A percentile compares a stretch with the other conserved stretches of the same genome.
These are phyloP conservation scores for Hydra vulgaris DNA, from an alignment of 30 jellyfish, hydroid and myxozoan species.

Conservation along the genomic window DNA sequence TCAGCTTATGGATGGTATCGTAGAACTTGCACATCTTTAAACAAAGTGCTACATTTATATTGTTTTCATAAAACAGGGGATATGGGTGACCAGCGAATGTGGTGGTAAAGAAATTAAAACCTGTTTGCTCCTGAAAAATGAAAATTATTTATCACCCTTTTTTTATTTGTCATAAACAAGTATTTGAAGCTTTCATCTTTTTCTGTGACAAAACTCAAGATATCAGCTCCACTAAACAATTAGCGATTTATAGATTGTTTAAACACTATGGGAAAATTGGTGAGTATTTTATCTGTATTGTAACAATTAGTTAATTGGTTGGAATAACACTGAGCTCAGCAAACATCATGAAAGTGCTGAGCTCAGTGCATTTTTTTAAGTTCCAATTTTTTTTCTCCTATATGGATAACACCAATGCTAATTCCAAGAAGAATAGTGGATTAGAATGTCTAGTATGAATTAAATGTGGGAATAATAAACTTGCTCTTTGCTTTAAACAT, in stretches of 20 bases:
- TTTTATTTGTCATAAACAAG: background rate
- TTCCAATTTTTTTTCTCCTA: background rate
- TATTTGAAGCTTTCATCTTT: background rate
- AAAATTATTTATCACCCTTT: background rate
- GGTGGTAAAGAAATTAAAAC: no score
- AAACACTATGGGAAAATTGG: background rate
- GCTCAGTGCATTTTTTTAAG: background rate
- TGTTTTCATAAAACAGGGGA: no score
- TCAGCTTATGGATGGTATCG: no score
- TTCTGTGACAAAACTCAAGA: conserved; percentile 1
- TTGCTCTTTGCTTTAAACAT: conserved; percentile 14
- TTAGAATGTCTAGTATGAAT: background rate
- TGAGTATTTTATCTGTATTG: conserved; percentile 4
- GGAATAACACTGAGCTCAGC: background rate
- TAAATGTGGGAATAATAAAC: background rate
- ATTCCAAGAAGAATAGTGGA: background rate
- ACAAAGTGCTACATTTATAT: no score
- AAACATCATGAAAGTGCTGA: conserved; percentile 1
- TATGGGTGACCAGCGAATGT: no score
- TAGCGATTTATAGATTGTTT: background rate
- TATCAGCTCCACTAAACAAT: conserved; percentile 1
- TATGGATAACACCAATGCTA: conserved; percentile 19
- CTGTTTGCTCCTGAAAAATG: no score
- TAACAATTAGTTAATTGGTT: conserved; percentile 4
- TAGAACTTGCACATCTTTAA: no score